These are phyloP conservation scores for Drosophila cracens DNA, from an alignment of 2,888 invertebrate genomes.

Conservation along the genomic window DNA sequence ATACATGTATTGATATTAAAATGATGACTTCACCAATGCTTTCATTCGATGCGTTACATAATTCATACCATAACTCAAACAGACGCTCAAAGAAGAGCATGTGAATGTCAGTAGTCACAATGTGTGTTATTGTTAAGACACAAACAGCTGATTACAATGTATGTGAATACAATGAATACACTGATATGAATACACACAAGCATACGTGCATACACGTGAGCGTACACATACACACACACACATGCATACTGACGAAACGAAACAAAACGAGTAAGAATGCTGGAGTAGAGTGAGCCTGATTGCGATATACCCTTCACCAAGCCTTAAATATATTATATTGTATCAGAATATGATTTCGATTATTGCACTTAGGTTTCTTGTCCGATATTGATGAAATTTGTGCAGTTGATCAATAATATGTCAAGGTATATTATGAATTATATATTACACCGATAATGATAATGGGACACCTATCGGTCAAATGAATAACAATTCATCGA, in stretches of 20 bases:
- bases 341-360: not conserved
- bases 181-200: too few relatives aligned
- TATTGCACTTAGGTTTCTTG: not conserved
- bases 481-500: not conserved
- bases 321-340: not conserved
- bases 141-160: too few relatives aligned
- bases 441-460: not conserved
- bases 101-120: too few relatives aligned
- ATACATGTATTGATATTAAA: too few relatives aligned
- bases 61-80: too few relatives aligned
- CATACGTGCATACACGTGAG: too few relatives aligned
- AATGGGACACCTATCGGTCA: not conserved
- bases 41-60: too few relatives aligned
- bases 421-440: not conserved
- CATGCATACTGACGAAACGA: constrained; percentile 3
- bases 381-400: not conserved
- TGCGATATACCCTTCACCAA: not conserved
- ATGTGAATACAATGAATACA: too few relatives aligned
- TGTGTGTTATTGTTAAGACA: too few relatives aligned
- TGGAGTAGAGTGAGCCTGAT: not conserved
- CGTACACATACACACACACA: too few relatives aligned
- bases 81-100: too few relatives aligned
- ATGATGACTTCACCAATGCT: too few relatives aligned
- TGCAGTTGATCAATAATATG: not conserved
- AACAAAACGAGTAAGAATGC: constrained; percentile 1